Conservation (phyloP, 2,888 invertebrate genomes). For the Caenorhabditis sp. region DNA sequence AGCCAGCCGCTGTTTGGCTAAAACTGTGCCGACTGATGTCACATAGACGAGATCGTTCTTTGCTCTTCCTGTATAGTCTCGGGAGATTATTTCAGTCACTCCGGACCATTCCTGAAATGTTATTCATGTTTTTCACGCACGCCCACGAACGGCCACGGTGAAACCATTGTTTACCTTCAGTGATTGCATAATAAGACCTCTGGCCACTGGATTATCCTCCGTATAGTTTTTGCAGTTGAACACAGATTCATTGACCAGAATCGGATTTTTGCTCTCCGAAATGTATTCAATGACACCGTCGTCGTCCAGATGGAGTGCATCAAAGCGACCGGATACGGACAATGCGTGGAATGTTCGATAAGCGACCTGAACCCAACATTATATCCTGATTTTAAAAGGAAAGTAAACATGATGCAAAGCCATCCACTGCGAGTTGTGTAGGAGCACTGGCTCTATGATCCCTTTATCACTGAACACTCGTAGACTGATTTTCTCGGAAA, state of each 20-base stretch:
- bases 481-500: constrained; percentile 19
- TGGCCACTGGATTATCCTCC: constrained; percentile 32
- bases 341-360: constrained; percentile 66
- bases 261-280: constrained; percentile 57
- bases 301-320: constrained; percentile 47
- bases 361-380: constrained; percentile 54
- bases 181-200: constrained; percentile 28
- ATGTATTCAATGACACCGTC: neutral
- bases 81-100: constrained; percentile 49
- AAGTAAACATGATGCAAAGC: constrained; percentile 52
- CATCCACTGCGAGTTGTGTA: constrained; percentile 32
- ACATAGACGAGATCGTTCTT: constrained; percentile 53
- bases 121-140: neutral
- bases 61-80: constrained; percentile 42
- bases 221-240: constrained; percentile 49
- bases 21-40: constrained; percentile 56
- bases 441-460: constrained; percentile 25
- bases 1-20: constrained; percentile 55
- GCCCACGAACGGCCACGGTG: too few relatives aligned
- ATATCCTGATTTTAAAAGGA: too few relatives aligned
- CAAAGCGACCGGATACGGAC: constrained; percentile 63
- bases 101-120: constrained; percentile 59
- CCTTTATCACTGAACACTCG: constrained; percentile 31
- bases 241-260: constrained; percentile 54
- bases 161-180: constrained; percentile 53